Base-by-base conservation (phyloP, 2,113 vertebrate species). In the Macroglossus sobrinus region DNA sequence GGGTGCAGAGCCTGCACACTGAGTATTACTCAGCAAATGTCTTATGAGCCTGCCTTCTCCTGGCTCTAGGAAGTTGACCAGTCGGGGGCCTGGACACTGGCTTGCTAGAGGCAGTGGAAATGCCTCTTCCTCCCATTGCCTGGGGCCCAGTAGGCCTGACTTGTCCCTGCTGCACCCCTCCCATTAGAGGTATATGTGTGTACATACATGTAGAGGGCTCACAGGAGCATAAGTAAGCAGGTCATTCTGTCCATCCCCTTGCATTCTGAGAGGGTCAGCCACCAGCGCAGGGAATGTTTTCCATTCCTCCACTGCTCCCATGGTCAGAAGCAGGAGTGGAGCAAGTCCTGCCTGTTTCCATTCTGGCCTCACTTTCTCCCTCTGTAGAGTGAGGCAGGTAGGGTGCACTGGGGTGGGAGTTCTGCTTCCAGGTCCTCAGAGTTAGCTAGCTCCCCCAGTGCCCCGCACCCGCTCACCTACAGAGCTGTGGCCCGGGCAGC, bases 401-500 rank as follows among this genome's bases (percentile, higher is more conserved):
- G 59, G 53, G 7, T 55, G 12, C 40, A 69, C 16, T 61, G 43
- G 30, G 40, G 33, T 57, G 59, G 53, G 66, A 90, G 78, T 43
- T 28, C 57, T 95, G 66, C 92, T 92, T 50, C 80, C 76, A 82
- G 71, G 76, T 64, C 71, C 66, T 81, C 45, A 82, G 82, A 84
- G 71, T 88, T 91, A 74, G 84, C 84, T 66, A 76, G 84, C 76
- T 92, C 88, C 81, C 92, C n/a, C 35, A 55, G 45, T 10, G 33
- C 91, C 80, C 88, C 10, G 4, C 74, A 87, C 96, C 88, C 30
- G 11, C 96, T 89, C 6, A 55, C 72, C 95, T 91, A 57, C 57
- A 92, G 97, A 93, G 94, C 93, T 93, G 91, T 95, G 97, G 96
- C 95, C 93, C 3, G 82, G 97, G 97, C 96, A 97, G 97, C 97